Conservation (phyloP, 1,140 invertebrate genomes). For the Magallana ariakensis region DNA sequence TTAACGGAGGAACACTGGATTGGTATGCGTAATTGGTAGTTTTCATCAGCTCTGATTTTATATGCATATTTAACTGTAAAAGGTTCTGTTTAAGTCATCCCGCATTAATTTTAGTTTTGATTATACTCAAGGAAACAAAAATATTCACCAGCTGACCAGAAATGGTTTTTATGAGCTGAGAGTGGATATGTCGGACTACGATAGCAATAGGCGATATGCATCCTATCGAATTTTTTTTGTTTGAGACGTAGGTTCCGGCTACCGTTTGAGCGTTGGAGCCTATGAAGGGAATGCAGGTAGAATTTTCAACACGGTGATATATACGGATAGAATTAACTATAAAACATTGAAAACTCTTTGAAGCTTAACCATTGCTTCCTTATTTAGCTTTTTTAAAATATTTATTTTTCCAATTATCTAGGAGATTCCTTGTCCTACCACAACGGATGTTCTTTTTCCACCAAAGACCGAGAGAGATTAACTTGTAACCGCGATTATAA, state of each 20-base stretch:
- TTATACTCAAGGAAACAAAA: conserved; percentile 44
- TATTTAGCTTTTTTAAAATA: neutral
- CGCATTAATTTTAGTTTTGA: no score
- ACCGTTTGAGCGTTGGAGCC: conserved; percentile 26
- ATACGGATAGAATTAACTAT: no score
- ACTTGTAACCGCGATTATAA: neutral
- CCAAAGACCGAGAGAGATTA: neutral
- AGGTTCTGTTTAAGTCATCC: no score
- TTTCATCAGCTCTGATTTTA: no score
- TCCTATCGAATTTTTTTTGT: conserved; percentile 51
- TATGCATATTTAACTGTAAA: no score
- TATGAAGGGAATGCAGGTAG: conserved; percentile 53
- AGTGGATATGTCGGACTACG: conserved; percentile 55
- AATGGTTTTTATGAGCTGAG: conserved; percentile 38
- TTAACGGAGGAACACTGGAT: no score
- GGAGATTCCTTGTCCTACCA: neutral
- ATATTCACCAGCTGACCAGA: conserved; percentile 38
- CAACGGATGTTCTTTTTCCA: conserved; percentile 7
- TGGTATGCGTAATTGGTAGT: no score
- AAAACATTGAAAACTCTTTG: no score
- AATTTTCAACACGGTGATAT: no score
- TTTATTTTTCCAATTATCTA: neutral
- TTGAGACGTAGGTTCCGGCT: neutral
- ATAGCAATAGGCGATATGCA: conserved; percentile 32
- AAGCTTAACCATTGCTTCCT: no score